Evolutionary conservation across 2,888 invertebrate species (phyloP).

Genomic region (Eulithis testata): DNA sequence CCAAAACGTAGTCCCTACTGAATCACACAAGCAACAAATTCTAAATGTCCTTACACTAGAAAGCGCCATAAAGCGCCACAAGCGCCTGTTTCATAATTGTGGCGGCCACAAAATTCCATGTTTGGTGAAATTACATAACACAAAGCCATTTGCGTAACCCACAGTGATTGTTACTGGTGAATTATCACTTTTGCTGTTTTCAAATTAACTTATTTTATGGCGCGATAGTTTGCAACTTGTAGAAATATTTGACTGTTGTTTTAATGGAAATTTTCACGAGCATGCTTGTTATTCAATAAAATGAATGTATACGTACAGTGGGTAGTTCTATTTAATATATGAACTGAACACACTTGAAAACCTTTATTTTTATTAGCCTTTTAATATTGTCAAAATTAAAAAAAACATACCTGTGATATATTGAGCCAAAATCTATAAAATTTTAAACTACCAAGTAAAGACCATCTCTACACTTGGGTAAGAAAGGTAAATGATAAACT

Average conservation of each 20-base stretch:
- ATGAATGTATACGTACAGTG: too few species aligned
- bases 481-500: too few species aligned
- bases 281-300: too few species aligned
- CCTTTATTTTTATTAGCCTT: too few species aligned
- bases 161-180: constrained; percentile 52
- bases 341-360: too few species aligned
- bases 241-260: constrained; percentile 2
- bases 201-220: constrained; percentile 37
- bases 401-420: too few species aligned
- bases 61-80: constrained; percentile 42
- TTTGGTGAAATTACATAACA: constrained; percentile 57
- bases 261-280: too few species aligned
- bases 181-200: constrained; percentile 42
- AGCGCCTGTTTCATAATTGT: constrained; percentile 53
- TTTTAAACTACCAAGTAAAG: too few species aligned
- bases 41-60: constrained; percentile 38
- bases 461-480: too few species aligned
- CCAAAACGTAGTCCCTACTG: neutral
- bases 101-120: constrained; percentile 58
- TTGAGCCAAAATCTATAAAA: too few species aligned
- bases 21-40: constrained; percentile 33
- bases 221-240: constrained; percentile 17
- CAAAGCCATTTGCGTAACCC: constrained; percentile 47
- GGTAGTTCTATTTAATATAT: too few species aligned
- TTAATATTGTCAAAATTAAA: too few species aligned